Evolutionary conservation across 1,140 invertebrate species (phyloP).

Genomic region (Meloidogyne floridensis): DNA sequence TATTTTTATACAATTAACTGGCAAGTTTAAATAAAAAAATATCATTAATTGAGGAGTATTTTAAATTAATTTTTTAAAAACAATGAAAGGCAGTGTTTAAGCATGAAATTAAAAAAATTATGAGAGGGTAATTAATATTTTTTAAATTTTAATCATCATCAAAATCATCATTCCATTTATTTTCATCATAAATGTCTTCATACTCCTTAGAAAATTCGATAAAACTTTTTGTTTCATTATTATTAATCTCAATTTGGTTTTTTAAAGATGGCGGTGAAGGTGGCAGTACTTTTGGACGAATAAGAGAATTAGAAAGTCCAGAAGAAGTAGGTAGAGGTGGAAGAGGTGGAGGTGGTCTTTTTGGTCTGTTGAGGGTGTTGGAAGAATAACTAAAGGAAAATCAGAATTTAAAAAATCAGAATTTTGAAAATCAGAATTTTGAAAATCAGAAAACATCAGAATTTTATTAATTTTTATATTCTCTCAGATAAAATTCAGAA

Average conservation of each 20-base stretch:
- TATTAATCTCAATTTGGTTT: background rate
- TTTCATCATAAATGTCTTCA: background rate
- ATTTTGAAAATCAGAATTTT: too few species aligned
- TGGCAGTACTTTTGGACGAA: background rate
- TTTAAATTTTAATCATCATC: background rate
- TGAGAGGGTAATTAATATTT: too few species aligned
- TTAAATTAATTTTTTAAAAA: too few species aligned
- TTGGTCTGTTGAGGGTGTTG: conserved; percentile 25
- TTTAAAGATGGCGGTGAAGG: background rate
- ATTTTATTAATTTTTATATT: too few species aligned
- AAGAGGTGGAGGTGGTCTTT: conserved; percentile 21
- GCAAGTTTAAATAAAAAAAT: too few species aligned
- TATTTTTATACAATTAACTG: too few species aligned
- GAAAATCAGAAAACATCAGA: too few species aligned
- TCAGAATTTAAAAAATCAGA: too few species aligned
- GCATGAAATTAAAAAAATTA: too few species aligned
- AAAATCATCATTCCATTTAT: background rate
- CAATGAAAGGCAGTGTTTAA: background rate
- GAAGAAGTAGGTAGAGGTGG: conserved; percentile 9
- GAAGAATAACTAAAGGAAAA: background rate
- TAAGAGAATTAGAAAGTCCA: background rate
- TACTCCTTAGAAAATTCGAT: background rate
- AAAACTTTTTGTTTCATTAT: background rate
- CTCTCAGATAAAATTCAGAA: too few species aligned
- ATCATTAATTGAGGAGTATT: too few species aligned